Evolutionary conservation across 2,113 vertebrate species (phyloP).

Genomic region (Apistogramma diplotaenia): DNA sequence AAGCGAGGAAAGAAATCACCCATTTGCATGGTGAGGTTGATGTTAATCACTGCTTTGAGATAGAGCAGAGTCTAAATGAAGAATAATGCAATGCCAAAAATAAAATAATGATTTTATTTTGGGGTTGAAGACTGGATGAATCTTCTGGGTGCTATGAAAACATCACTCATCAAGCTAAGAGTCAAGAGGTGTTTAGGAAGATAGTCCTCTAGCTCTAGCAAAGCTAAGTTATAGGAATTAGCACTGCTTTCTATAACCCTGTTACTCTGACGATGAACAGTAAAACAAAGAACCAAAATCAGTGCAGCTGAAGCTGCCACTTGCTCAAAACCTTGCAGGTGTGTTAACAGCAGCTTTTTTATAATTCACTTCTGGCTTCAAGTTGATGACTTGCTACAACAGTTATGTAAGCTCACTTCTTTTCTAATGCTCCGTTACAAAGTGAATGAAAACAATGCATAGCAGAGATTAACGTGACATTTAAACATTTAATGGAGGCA

Average conservation of each 20-base stretch:
- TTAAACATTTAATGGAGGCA: too few relatives aligned
- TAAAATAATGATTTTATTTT: background rate
- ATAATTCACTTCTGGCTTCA: too few relatives aligned
- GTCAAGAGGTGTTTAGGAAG: background rate
- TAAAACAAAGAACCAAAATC: background rate
- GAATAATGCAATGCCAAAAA: background rate
- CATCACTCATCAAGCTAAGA: background rate
- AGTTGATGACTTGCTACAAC: too few relatives aligned
- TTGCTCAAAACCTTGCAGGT: too few relatives aligned
- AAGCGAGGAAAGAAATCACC: background rate
- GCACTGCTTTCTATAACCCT: background rate
- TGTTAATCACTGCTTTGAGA: background rate
- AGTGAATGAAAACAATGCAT: too few relatives aligned
- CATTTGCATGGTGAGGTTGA: background rate
- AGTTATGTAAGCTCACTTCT: too few relatives aligned
- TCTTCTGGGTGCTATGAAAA: background rate
- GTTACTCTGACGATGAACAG: background rate
- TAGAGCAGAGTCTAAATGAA: slow-evolving; percentile 13
- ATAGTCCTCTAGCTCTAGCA: background rate
- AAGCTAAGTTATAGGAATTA: background rate
- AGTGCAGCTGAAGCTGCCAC: too few relatives aligned
- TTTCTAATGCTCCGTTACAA: too few relatives aligned
- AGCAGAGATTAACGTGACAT: too few relatives aligned
- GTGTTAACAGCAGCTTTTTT: too few relatives aligned
- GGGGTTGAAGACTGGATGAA: background rate